Conservation (phyloP, 2,797 vertebrate species). For the Ara ararauna region DNA sequence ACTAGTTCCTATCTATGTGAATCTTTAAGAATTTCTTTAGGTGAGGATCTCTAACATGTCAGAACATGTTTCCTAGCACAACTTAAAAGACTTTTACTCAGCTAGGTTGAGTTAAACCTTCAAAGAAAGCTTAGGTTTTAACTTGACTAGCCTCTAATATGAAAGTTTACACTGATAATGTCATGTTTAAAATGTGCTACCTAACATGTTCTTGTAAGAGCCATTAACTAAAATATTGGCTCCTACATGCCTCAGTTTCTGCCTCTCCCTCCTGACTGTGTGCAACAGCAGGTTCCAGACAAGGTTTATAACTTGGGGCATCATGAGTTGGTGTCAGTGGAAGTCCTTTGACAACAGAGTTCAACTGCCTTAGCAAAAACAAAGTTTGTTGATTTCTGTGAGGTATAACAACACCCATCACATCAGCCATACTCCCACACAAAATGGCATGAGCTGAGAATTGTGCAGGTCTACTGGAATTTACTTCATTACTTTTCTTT, state of each 20-base stretch:
- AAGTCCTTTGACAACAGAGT: not conserved
- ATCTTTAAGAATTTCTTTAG: slow-evolving; percentile 34
- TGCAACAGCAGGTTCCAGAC: not conserved
- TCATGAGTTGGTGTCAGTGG: not conserved
- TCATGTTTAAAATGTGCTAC: not conserved
- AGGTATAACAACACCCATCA: not conserved
- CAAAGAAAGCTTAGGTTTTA: not conserved
- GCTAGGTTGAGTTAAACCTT: not conserved
- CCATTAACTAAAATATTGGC: not conserved
- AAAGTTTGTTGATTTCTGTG: not conserved
- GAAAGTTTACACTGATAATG: not conserved
- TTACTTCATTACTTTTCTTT: not conserved
- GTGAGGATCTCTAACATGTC: not conserved
- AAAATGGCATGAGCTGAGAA: not conserved
- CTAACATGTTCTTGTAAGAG: not conserved
- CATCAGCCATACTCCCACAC: not conserved
- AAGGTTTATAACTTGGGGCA: not conserved
- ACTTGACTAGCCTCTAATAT: not conserved
- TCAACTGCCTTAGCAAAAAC: not conserved
- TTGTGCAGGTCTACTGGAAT: not conserved
- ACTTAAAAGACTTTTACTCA: not conserved
- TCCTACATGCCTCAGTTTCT: not conserved
- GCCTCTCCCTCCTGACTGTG: not conserved
- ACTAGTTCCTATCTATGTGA: not conserved
- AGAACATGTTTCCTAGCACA: not conserved